Base-by-base conservation (phyloP, 2,888 invertebrate species). In the Leucophenga maculata region DNA sequence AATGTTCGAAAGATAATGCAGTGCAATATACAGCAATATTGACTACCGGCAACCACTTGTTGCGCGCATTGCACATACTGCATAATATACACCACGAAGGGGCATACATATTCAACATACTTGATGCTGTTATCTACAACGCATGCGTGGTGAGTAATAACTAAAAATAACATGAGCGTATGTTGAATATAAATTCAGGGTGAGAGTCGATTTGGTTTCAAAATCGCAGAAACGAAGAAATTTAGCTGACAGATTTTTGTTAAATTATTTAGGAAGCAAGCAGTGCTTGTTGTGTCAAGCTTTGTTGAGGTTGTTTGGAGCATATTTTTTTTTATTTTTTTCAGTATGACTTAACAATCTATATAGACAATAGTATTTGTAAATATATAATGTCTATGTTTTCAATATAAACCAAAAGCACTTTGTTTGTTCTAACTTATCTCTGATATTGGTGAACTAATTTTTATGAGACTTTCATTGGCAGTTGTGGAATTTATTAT, bases 11-110 rank as follows among this genome's bases (percentile, higher is more conserved):
- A 46, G 62, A 48, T 62, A 64, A 64, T 3, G 48, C 62, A 64
- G 62, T 64, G 48, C 62, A 1, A 16, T 50, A 8, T n/a, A n/a
- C 1, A 16, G n/a, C 50, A n/a, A 6, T 20, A 62, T 44, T 20
- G 44, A 46, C 18, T 22, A 64, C 62, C 62, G 62, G 62, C 62
- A 46, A 64, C 62, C 62, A 64, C 62, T 64, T 64, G 62, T 64
- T 46, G 62, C 31, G 6, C 8, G 50, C 39, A 39, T 6, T 32
- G 39, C 8, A 39, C 11, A 39, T 6, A 11, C 39, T 6, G 9
- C 8, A 8, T 8, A 6, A 32, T 39, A 39, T 39, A 6, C 39
- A 39, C 39, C 14, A 13, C 32, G 13, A 8, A n/a, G 26, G 59
- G 31, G 31, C 16, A 32, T 31, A 9, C 16, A 32, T 14, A 57